These are phyloP conservation scores for Vulpes ferrilata DNA, from an alignment of 2,113 vertebrate genomes.

Conservation along the genomic window DNA sequence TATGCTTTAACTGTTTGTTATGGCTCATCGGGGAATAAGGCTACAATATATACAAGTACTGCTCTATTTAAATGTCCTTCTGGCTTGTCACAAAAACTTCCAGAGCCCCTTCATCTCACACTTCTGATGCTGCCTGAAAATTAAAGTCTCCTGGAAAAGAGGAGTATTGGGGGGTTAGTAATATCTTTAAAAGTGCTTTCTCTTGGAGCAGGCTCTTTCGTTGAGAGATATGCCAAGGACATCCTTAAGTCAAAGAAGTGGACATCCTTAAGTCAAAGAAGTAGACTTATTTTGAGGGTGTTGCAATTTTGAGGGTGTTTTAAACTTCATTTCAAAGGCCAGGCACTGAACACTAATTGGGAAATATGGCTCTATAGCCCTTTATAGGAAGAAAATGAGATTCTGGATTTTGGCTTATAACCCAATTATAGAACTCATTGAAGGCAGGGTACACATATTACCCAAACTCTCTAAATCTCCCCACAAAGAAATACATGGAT, in stretches of 20 bases:
- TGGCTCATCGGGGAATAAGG: conserved; percentile 52
- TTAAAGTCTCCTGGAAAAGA: neutral
- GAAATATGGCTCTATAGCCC: neutral
- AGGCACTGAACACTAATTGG: neutral
- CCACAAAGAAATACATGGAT: neutral
- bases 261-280: neutral
- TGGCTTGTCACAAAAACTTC: conserved; percentile 69
- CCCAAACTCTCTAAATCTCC: neutral
- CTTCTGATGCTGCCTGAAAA: conserved; percentile 62
- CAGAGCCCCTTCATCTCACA: conserved; percentile 71
- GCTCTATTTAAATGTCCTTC: conserved; percentile 77
- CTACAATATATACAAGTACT: conserved; percentile 46
- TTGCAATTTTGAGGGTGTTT: no score
- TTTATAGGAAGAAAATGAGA: neutral
- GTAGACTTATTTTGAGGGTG: neutral
- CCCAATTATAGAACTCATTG: neutral
- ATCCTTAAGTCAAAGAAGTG: conserved; percentile 1
- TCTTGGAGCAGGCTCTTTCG: neutral
- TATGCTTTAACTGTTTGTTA: conserved; percentile 72
- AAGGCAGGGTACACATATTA: neutral
- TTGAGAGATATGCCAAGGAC: neutral
- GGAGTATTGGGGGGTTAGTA: neutral
- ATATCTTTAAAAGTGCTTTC: neutral
- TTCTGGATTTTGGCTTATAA: conserved; percentile 18
- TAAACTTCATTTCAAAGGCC: conserved; percentile 32